These are phyloP conservation scores for Brenthis daphne DNA, from an alignment of 2,888 invertebrate species.

Conservation along the genomic window DNA sequence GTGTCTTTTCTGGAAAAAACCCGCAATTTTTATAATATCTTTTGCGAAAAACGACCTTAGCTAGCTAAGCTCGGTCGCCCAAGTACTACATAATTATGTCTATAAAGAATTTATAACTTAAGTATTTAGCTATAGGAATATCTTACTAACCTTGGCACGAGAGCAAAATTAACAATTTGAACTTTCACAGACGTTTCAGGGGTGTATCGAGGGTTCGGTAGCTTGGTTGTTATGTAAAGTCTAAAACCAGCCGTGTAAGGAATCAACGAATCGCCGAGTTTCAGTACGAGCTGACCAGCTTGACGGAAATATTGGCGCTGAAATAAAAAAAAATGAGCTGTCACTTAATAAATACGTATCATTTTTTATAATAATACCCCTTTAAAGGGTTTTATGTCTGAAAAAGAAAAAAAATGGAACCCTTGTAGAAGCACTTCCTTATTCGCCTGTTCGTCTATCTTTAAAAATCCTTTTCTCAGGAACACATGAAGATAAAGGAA, in stretches of 20 bases:
- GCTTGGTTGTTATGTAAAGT: constrained; percentile 93
- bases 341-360: not conserved
- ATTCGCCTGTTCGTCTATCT: too few relatives aligned
- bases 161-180: constrained; percentile 93
- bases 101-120: not conserved
- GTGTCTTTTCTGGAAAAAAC: too few relatives aligned
- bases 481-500: too few relatives aligned
- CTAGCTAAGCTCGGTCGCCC: too few relatives aligned
- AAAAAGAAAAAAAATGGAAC: too few relatives aligned
- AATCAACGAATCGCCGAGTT: constrained; percentile 92
- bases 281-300: constrained; percentile 88
- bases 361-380: too few relatives aligned
- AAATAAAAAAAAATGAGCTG: constrained; percentile 4
- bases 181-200: constrained; percentile 94
- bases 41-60: too few relatives aligned
- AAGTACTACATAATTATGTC: not conserved
- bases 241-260: constrained; percentile 90
- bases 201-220: constrained; percentile 93
- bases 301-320: constrained; percentile 90
- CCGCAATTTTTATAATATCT: too few relatives aligned
- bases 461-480: not conserved
- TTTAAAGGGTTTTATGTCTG: too few relatives aligned
- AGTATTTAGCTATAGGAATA: not conserved
- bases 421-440: too few relatives aligned
- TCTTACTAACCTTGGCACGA: constrained; percentile 86